Evolutionary conservation across 2,888 invertebrate genomes (phyloP).

Genomic region (Pristionchus japonicus): DNA sequence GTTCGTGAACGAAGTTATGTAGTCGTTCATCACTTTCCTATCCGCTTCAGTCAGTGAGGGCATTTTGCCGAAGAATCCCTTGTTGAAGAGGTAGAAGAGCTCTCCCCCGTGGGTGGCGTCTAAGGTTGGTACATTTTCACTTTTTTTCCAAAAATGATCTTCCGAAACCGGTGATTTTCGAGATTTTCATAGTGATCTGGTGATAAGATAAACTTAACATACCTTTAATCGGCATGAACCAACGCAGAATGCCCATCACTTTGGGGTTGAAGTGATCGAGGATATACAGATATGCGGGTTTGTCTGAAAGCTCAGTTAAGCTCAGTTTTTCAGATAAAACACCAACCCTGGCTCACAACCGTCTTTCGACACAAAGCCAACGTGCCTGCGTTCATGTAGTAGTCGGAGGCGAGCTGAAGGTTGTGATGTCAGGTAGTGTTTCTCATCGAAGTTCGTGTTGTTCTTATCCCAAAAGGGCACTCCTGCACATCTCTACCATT

Average conservation of each 20-base stretch:
- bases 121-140: not conserved
- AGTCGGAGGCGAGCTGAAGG: not conserved
- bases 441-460: too few species aligned
- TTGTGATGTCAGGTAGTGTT: too few species aligned
- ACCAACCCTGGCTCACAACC: not conserved
- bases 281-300: slow-evolving; percentile 63
- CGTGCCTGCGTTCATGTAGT: not conserved
- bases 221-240: slow-evolving; percentile 52
- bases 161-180: too few species aligned
- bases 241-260: slow-evolving; percentile 60
- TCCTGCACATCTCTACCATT: too few species aligned
- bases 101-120: not conserved
- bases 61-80: not conserved
- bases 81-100: not conserved
- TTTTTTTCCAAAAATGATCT: not conserved
- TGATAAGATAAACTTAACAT: not conserved
- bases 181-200: not conserved
- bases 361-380: not conserved
- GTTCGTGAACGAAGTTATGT: not conserved
- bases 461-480: too few species aligned
- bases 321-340: not conserved
- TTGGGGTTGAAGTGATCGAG: slow-evolving; percentile 64
- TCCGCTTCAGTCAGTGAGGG: not conserved
- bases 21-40: not conserved
- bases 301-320: not conserved